Base-by-base conservation (phyloP, 37 sponge, comb jelly and placozoan species). In the Dysidea cf. avara region DNA sequence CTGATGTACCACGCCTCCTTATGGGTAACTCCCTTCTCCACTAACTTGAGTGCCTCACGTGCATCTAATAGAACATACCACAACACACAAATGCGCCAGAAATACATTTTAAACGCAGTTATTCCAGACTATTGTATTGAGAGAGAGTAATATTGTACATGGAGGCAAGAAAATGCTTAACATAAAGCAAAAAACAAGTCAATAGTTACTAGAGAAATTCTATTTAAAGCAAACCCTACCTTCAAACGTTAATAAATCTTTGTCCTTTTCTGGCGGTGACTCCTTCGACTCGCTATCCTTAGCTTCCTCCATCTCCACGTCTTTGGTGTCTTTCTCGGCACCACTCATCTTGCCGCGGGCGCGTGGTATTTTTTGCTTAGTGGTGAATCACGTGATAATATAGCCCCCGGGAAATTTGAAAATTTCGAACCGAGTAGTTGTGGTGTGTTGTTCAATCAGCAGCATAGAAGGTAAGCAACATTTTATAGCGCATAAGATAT, bases 1-100 rank as follows among this genome's bases (percentile, higher is more conserved):
- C 61, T 64, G n/a, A 90, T 90, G 82, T 76, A 97, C 26, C 94
- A 66, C 9, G 81, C 68, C 77, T 97, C 97, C 47, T 87, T 93
- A 46, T 80, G 95, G 18, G 30, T 64, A 30, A 97, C 88, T 14
- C 88, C 88, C 25, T 79, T 53, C 57, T 97, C 97, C 37, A 97
- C 68, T 52, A 91, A 55, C 64, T 73, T 79, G 53, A 93, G 53
- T 47, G 90, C 88, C 30, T 92, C 97, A 5, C 90, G 72, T 18
- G 93, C 55, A 71, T 93, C 97, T 84, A 71, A 28, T 26, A 39
- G 37, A 28, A 40, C 47, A 36, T 24, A 66, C 67, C 24, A 7
- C 17, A 20, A 20, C 26, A 40, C 24, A 47, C 49, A 68, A 12
- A 39, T n/a, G n/a, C n/a, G n/a, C 46, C 46, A 43, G 46, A 9